A percentile compares a stretch with the other conserved stretches of the same genome.
phyloP scores from a whole-genome alignment of 64 coral and sea anemone genomes.

The Cladopsammia gracilis region DNA sequence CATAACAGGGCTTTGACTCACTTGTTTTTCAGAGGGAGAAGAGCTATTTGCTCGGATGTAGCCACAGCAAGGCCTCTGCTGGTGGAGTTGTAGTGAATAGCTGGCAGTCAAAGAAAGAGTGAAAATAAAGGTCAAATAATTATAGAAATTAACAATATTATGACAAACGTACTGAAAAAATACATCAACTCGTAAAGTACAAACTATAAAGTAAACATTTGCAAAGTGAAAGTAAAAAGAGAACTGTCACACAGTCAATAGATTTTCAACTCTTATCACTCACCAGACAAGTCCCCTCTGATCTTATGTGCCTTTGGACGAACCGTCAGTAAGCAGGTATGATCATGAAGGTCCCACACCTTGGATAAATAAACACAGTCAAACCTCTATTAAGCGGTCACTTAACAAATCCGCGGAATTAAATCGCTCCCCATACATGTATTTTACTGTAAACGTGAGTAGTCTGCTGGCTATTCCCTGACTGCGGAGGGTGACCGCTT shows the following conservation, averaged over 20 bases:
- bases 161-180: no score
- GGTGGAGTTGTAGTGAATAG: slow-evolving; percentile 92
- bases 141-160: no score
- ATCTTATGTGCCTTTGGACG: slow-evolving; percentile 97
- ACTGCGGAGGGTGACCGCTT: no score
- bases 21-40: slow-evolving; percentile 93
- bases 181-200: no score
- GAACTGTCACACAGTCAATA: no score
- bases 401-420: no score
- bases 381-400: no score
- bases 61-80: slow-evolving; percentile 92
- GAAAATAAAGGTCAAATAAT: not conserved
- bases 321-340: slow-evolving; percentile 90
- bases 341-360: slow-evolving; percentile 99
- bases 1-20: slow-evolving; percentile 8
- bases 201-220: no score
- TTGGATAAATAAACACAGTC: not conserved
- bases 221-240: no score
- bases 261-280: not conserved
- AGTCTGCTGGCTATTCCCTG: no score
- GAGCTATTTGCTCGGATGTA: slow-evolving; percentile 96
- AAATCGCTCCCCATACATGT: no score
- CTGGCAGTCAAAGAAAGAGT: slow-evolving; percentile 15
- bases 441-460: no score
- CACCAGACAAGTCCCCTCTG: slow-evolving; percentile 93